Percentiles rank a stretch among this genome's conserved stretches.
Evolutionary conservation across 2,888 invertebrate genomes (phyloP).

Genomic region (Mimas tiliae): DNA sequence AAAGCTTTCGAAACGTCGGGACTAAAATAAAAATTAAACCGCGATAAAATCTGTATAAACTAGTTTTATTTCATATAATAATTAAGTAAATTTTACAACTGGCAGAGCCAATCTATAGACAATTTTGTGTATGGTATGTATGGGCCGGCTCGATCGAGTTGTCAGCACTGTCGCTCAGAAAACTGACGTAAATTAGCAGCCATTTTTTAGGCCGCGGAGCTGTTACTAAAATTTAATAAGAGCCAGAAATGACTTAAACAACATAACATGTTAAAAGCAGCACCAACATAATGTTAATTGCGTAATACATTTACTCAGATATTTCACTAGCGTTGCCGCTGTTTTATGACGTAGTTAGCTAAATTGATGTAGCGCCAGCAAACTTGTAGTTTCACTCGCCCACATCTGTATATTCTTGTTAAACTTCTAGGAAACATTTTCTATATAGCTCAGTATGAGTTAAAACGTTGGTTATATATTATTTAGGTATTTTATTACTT

Average conservation of each 20-base stretch:
- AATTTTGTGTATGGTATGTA: no score
- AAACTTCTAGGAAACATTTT: slow-evolving; percentile 12
- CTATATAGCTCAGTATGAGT: background rate
- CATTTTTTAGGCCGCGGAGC: no score
- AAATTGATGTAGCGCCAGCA: slow-evolving; percentile 36
- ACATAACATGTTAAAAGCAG: background rate
- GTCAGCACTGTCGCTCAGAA: no score
- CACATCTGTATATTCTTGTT: slow-evolving; percentile 15
- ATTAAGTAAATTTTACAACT: no score
- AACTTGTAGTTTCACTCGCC: slow-evolving; percentile 13
- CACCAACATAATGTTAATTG: slow-evolving; percentile 6
- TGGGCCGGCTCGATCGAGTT: no score
- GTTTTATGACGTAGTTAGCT: slow-evolving; percentile 38
- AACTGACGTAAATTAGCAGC: no score
- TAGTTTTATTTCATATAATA: no score
- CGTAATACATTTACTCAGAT: slow-evolving; percentile 20
- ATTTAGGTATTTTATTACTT: background rate
- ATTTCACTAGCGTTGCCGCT: slow-evolving; percentile 28
- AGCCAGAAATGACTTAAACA: slow-evolving; percentile 24
- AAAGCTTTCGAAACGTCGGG: no score
- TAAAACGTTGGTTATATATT: background rate
- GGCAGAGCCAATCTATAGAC: no score
- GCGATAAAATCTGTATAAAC: no score
- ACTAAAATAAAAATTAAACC: no score
- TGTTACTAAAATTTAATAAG: no score